These are phyloP conservation scores for Nebria brevicollis DNA, from an alignment of 2,888 invertebrate species.

Conservation along the genomic window DNA sequence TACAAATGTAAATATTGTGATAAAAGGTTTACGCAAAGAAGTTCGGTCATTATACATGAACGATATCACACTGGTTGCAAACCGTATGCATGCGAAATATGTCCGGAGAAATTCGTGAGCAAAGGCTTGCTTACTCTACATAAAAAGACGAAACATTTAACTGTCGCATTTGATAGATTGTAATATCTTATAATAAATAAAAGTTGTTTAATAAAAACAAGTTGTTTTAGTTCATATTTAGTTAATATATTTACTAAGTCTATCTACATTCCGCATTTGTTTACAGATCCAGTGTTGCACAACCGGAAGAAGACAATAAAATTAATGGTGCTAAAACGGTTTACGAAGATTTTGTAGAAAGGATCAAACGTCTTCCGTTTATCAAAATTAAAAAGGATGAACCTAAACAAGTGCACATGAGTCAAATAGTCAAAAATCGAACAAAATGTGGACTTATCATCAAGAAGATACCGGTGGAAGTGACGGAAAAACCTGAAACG, in stretches of 20 bases:
- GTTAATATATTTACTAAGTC: not conserved
- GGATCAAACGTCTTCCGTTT: slow-evolving; percentile 18
- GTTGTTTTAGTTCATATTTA: not conserved
- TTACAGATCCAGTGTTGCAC: not conserved
- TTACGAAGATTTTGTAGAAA: slow-evolving; percentile 30
- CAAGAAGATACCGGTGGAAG: slow-evolving; percentile 24
- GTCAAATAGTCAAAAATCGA: slow-evolving; percentile 31
- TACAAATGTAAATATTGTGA: slow-evolving; percentile 57
- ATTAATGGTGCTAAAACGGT: not conserved
- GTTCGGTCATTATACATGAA: slow-evolving; percentile 53
- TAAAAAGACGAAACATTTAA: slow-evolving; percentile 58
- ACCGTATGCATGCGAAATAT: slow-evolving; percentile 53
- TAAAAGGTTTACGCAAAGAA: slow-evolving; percentile 52
- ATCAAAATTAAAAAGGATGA: slow-evolving; percentile 34
- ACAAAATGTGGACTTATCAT: slow-evolving; percentile 37
- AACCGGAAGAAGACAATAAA: slow-evolving; percentile 3
- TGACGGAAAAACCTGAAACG: not conserved
- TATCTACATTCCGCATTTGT: slow-evolving; percentile 2
- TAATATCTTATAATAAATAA: not conserved
- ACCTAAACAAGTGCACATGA: not conserved
- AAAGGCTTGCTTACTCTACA: slow-evolving; percentile 65
- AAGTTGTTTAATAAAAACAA: not conserved
- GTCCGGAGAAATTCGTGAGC: slow-evolving; percentile 50
- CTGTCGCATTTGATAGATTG: not conserved
- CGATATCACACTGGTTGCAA: slow-evolving; percentile 55